phyloP scores from a whole-genome alignment of 2,888 invertebrate species.

The Tromatobia lineatoria region DNA sequence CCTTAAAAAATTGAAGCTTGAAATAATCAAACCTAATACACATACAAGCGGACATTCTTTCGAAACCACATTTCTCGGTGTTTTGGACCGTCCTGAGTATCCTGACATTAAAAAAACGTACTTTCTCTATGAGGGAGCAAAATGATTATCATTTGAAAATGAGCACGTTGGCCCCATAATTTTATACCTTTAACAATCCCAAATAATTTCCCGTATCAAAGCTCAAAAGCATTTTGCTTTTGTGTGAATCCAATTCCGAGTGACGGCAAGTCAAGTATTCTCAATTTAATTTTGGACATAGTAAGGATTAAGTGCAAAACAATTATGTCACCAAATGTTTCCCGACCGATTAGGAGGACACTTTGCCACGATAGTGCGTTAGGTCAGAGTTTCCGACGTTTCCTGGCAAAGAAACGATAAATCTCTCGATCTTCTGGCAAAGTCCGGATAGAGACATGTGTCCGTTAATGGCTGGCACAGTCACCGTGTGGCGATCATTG shows the following conservation, averaged over 20 bases:
- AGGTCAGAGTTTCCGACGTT: constrained; percentile 55
- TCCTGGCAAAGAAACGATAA: constrained; percentile 74
- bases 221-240: neutral
- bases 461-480: constrained; percentile 84
- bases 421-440: constrained; percentile 75
- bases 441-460: constrained; percentile 83
- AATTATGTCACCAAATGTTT: constrained; percentile 24
- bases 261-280: neutral
- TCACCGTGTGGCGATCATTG: constrained; percentile 84
- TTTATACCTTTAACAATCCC: too few species aligned
- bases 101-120: too few species aligned
- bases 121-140: too few species aligned
- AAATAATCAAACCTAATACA: too few species aligned
- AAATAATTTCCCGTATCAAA: too few species aligned
- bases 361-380: constrained; percentile 1
- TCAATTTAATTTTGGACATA: neutral
- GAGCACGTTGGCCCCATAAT: too few species aligned
- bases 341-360: constrained; percentile 5
- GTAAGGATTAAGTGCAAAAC: neutral
- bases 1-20: too few species aligned
- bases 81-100: too few species aligned
- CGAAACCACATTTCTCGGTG: too few species aligned
- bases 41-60: too few species aligned
- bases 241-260: neutral
- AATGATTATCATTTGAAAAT: too few species aligned